A percentile compares a stretch with the other conserved stretches of the same genome.
These are phyloP conservation scores for Parapristionchus giblindavisi DNA, from an alignment of 2,888 invertebrate genomes.

Conservation along the genomic window DNA sequence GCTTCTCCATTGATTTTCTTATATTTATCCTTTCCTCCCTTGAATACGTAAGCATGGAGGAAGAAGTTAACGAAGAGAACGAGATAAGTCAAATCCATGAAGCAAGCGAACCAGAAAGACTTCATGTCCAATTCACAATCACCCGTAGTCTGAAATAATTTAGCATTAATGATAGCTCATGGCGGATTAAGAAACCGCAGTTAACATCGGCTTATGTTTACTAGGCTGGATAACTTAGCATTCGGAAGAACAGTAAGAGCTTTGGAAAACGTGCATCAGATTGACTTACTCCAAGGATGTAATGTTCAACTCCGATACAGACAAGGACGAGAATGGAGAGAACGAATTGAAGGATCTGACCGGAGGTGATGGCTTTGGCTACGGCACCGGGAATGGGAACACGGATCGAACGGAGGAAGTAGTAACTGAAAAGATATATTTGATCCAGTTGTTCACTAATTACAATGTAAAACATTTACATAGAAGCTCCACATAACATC, in stretches of 20 bases:
- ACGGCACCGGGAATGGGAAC: slow-evolving; percentile 64
- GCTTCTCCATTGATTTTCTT: slow-evolving; percentile 15
- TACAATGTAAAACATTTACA: too few relatives aligned
- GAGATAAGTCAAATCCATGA: slow-evolving; percentile 58
- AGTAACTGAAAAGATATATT: slow-evolving; percentile 54
- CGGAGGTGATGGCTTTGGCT: slow-evolving; percentile 61
- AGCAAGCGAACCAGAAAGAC: slow-evolving; percentile 44
- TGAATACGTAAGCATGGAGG: slow-evolving; percentile 54
- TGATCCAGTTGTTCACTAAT: not conserved
- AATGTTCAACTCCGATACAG: not conserved
- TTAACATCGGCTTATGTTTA: too few relatives aligned
- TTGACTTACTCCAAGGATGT: slow-evolving; percentile 5
- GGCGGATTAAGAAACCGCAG: too few relatives aligned
- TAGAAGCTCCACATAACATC: too few relatives aligned
- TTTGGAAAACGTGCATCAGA: too few relatives aligned
- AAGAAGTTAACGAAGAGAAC: slow-evolving; percentile 58
- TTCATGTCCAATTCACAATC: slow-evolving; percentile 10
- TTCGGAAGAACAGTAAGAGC: too few relatives aligned
- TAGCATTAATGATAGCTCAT: too few relatives aligned
- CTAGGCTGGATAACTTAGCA: too few relatives aligned
- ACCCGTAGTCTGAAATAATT: not conserved
- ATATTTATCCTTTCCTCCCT: slow-evolving; percentile 50
- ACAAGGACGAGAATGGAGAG: slow-evolving; percentile 58
- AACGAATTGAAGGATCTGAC: slow-evolving; percentile 62
- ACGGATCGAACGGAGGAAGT: slow-evolving; percentile 67